These are phyloP conservation scores for Microtus pennsylvanicus DNA, from an alignment of 2,113 vertebrate genomes.

Conservation along the genomic window DNA sequence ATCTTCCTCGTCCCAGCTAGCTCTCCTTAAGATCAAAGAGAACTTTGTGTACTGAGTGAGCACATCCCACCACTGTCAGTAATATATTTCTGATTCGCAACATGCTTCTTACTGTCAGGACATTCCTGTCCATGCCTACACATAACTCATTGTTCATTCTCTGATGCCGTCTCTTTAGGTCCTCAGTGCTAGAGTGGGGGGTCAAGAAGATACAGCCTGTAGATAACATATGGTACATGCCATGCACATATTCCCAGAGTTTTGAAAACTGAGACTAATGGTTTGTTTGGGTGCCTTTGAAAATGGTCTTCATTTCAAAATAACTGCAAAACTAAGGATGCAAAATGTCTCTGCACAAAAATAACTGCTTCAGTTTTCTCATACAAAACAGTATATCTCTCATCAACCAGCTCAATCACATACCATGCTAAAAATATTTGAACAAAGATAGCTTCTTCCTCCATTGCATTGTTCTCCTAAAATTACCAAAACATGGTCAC, in stretches of 20 bases:
- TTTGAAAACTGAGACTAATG: background rate
- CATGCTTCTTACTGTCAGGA: no score
- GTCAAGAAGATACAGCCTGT: background rate
- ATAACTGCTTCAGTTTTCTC: background rate
- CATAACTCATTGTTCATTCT: no score
- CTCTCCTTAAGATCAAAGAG: background rate
- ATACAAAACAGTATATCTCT: background rate
- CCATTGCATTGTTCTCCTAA: background rate
- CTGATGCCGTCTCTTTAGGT: background rate
- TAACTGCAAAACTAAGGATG: background rate
- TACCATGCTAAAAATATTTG: background rate
- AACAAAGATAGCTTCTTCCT: background rate
- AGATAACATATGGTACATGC: background rate
- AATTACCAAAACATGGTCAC: background rate
- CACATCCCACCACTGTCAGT: no score
- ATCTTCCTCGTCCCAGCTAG: background rate
- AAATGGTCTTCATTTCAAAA: conserved; percentile 15
- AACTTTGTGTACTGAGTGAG: background rate
- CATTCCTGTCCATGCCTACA: fast-evolving
- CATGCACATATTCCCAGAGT: background rate
- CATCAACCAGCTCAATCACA: background rate
- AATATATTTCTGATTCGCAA: fast-evolving
- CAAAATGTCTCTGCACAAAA: background rate
- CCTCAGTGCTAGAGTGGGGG: fast-evolving
- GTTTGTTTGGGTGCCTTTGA: conserved; percentile 2